Evolutionary conservation across 2,797 vertebrate species (phyloP), one percentile per base, ranked within the genome.

Genomic region (Saguinus oedipus): DNA sequence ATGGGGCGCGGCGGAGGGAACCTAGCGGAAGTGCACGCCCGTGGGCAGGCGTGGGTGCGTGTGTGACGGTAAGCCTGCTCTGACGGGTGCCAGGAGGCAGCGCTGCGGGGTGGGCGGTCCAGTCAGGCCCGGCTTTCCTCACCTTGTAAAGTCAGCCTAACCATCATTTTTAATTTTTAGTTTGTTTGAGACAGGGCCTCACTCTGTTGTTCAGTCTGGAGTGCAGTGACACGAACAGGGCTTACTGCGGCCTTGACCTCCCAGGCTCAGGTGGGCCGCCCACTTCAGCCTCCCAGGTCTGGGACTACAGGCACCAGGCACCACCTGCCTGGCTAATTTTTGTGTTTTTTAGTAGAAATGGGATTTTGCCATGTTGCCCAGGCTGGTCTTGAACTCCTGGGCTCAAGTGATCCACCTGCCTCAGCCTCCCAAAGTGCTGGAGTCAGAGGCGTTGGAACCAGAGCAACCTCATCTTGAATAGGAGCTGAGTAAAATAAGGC

Each of bases 131-230:
- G 0, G 70, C 61, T 59, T 88, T 92, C 70, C 59, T 22, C 33
- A 72, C 97, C 97, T 96, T 97, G 97, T 98, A 97, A 97, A 61
- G 70, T 48, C 48, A 5, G 68, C n/a, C 3, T 27, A 26, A 81
- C 42, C 88, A 5, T 26, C 90, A 4, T 22, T 68, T 68, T 19
- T 9, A 68, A 68, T n/a, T 68, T n/a, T n/a, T 68, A 9, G 30
- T 33, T 68, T n/a, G 15, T n/a, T 68, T 68, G 61, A 68, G 61
- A 9, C 8, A 68, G 4, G 15, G 61, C 17, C 61, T 68, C 33
- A n/a, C 7, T 17, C 7, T 68, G 61, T 68, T 64, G 61, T 33
- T 33, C 61, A 17, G 61, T 4, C 61, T 68, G 61, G 61, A 68
- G 33, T 68, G 61, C 61, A 68, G 33, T n/a, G 33, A 7, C 33